These are phyloP conservation scores for Helleia helle DNA, from an alignment of 2,888 invertebrate genomes.

Conservation along the genomic window DNA sequence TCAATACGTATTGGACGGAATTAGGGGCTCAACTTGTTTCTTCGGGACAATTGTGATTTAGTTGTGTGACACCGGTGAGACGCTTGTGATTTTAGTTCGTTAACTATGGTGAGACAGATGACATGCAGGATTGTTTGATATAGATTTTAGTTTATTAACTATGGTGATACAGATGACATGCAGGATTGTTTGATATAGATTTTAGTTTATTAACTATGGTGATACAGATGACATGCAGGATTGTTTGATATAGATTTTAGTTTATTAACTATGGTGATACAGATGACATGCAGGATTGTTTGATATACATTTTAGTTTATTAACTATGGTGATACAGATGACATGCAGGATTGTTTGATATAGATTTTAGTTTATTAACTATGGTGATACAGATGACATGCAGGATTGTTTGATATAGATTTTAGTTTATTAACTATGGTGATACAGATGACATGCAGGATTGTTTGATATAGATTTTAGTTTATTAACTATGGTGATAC, in stretches of 20 bases:
- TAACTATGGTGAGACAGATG: not conserved
- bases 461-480: too few relatives aligned
- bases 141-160: not conserved
- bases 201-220: not conserved
- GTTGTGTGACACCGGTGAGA: too few relatives aligned
- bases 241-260: not conserved
- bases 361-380: not conserved
- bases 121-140: not conserved
- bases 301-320: not conserved
- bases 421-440: too few relatives aligned
- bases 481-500: too few relatives aligned
- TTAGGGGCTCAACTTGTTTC: not conserved
- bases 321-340: not conserved
- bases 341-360: not conserved
- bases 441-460: too few relatives aligned
- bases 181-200: not conserved
- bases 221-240: not conserved
- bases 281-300: not conserved
- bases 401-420: too few relatives aligned
- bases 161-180: not conserved
- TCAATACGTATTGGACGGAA: not conserved
- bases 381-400: too few relatives aligned
- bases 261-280: not conserved
- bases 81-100: not conserved
- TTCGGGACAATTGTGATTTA: not conserved